Evolutionary conservation across 1,140 invertebrate genomes (phyloP).

Genomic region (Leptonema lineaticorne): DNA sequence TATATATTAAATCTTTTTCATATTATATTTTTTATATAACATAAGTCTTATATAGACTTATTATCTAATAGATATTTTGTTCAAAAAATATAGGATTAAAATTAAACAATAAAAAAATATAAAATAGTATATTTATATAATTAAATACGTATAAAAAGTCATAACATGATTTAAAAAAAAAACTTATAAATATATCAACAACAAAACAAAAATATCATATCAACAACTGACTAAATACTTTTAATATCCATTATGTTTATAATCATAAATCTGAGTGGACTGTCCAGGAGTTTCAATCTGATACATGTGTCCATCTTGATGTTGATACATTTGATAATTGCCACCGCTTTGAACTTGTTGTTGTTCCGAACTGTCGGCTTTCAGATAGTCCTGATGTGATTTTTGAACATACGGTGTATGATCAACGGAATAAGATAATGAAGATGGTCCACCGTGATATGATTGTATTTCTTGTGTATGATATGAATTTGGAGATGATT

Average conservation of each 20-base stretch:
- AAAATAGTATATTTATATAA: too few relatives aligned
- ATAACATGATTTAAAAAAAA: not conserved
- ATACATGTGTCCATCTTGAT: not conserved
- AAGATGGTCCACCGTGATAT: not conserved
- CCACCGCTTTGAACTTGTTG: not conserved
- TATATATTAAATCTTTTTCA: too few relatives aligned
- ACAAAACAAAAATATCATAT: not conserved
- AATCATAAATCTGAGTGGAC: not conserved
- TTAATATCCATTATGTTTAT: slow-evolving; percentile 3
- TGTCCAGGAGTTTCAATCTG: slow-evolving; percentile 9
- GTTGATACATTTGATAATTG: too few relatives aligned
- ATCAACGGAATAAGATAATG: not conserved
- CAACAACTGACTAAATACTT: not conserved
- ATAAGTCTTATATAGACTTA: too few relatives aligned
- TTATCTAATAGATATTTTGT: too few relatives aligned
- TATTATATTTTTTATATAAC: too few relatives aligned
- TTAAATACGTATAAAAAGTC: not conserved
- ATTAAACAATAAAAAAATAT: too few relatives aligned
- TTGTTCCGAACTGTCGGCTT: not conserved
- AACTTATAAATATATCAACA: slow-evolving; percentile 20
- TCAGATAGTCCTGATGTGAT: not conserved
- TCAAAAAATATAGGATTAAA: too few relatives aligned
- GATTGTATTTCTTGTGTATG: not conserved
- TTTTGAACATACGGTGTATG: not conserved
- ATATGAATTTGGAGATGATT: not conserved